Conservation (phyloP, 2,888 invertebrate genomes). For the Sepioteuthis lessoniana region DNA sequence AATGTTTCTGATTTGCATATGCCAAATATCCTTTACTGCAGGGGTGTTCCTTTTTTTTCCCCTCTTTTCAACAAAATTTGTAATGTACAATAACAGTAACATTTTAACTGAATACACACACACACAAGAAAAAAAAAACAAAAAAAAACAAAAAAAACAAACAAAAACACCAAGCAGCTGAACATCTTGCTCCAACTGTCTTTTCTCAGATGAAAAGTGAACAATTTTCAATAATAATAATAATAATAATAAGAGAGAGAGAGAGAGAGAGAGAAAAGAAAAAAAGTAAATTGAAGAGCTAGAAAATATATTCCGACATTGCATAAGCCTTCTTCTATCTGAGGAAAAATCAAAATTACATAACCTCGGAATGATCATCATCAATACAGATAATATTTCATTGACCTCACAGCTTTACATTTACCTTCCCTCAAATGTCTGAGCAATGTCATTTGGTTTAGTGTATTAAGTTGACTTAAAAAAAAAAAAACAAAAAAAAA, state of each 20-base stretch:
- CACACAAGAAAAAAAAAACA: neutral
- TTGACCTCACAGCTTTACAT: constrained; percentile 40
- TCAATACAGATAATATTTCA: constrained; percentile 45
- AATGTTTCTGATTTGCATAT: constrained; percentile 33
- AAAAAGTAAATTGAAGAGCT: constrained; percentile 40
- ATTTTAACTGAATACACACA: neutral
- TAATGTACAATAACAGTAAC: constrained; percentile 48
- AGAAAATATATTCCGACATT: constrained; percentile 47
- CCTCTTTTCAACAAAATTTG: constrained; percentile 38
- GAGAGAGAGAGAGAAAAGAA: neutral
- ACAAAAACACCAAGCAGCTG: constrained; percentile 25
- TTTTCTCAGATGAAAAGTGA: constrained; percentile 24
- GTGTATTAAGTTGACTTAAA: constrained; percentile 46
- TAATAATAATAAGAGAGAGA: too few relatives aligned
- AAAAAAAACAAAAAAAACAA: neutral
- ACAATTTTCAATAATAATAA: neutral
- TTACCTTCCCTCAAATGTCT: constrained; percentile 45
- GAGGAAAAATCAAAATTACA: constrained; percentile 45
- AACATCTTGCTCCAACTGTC: neutral
- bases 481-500: neutral
- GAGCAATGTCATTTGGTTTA: constrained; percentile 44
- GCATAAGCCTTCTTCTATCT: constrained; percentile 36
- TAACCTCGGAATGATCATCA: constrained; percentile 47
- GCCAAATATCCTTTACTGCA: constrained; percentile 10
- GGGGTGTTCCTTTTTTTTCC: constrained; percentile 12